These are phyloP conservation scores for Acanthopagrus latus DNA, from an alignment of 2,797 vertebrate genomes.

Conservation along the genomic window DNA sequence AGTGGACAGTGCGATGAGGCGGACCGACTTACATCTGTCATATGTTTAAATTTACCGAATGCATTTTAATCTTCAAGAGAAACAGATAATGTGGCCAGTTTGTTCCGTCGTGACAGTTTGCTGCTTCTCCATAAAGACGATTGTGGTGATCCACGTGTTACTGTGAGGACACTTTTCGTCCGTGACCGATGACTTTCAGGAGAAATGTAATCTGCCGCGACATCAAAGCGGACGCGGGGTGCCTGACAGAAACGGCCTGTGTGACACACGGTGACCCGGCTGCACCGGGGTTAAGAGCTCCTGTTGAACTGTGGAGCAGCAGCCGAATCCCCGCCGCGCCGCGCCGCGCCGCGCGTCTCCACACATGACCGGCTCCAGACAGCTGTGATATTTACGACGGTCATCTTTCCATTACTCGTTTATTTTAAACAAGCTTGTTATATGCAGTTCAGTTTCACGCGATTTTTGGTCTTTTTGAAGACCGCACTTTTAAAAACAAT, in stretches of 20 bases:
- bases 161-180: neutral
- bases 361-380: constrained; percentile 52
- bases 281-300: constrained; percentile 78
- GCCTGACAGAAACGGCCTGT: constrained; percentile 44
- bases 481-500: neutral
- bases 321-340: constrained; percentile 62
- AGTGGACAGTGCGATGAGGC: neutral
- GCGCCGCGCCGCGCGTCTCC: constrained; percentile 56
- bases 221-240: constrained; percentile 75
- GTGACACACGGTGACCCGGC: constrained; percentile 76
- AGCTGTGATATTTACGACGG: constrained; percentile 17
- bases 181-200: constrained; percentile 6
- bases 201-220: constrained; percentile 60
- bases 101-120: neutral
- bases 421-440: neutral
- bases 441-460: neutral
- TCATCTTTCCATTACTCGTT: too few species aligned
- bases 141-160: neutral
- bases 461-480: neutral
- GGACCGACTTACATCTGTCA: neutral
- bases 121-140: neutral
- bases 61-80: neutral
- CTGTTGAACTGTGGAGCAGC: constrained; percentile 72
- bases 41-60: neutral
- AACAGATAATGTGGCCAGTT: neutral